Evolutionary conservation across 2,113 vertebrate species (phyloP).

Genomic region (Geococcyx californianus): DNA sequence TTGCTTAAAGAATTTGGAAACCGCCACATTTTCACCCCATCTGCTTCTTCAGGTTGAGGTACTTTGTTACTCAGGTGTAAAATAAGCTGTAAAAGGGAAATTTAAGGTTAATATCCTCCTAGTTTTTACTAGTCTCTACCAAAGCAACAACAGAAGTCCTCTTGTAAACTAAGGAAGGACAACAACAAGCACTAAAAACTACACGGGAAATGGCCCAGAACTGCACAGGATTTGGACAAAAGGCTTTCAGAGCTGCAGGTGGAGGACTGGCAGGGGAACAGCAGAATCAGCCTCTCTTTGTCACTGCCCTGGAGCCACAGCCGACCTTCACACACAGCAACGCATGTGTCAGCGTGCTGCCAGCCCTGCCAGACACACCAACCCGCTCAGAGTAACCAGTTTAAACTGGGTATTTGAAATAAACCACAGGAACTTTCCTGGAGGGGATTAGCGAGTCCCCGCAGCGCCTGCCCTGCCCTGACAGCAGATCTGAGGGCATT

Average conservation of each 20-base stretch:
- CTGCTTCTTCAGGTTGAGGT: not conserved
- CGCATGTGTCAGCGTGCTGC: not conserved
- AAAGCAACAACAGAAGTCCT: not conserved
- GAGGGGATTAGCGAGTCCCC: not conserved
- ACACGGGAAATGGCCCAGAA: not conserved
- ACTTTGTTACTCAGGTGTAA: not conserved
- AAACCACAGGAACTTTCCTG: not conserved
- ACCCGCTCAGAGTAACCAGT: not conserved
- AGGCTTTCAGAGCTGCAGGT: not conserved
- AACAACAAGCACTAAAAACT: not conserved
- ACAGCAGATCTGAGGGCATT: not conserved
- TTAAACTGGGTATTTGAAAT: not conserved
- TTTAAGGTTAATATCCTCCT: not conserved
- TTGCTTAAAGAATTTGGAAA: not conserved
- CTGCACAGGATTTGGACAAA: not conserved
- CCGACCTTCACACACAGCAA: slow-evolving; percentile 7
- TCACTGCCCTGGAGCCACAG: not conserved
- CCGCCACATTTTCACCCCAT: not conserved
- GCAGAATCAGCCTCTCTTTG: not conserved
- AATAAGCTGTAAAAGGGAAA: not conserved
- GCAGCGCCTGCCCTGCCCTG: not conserved
- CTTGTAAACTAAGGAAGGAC: not conserved
- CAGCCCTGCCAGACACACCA: not conserved
- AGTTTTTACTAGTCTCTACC: not conserved
- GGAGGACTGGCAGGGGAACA: not conserved